These are phyloP conservation scores for Odontomachus brunneus DNA, from an alignment of 1,140 invertebrate genomes.

Conservation along the genomic window DNA sequence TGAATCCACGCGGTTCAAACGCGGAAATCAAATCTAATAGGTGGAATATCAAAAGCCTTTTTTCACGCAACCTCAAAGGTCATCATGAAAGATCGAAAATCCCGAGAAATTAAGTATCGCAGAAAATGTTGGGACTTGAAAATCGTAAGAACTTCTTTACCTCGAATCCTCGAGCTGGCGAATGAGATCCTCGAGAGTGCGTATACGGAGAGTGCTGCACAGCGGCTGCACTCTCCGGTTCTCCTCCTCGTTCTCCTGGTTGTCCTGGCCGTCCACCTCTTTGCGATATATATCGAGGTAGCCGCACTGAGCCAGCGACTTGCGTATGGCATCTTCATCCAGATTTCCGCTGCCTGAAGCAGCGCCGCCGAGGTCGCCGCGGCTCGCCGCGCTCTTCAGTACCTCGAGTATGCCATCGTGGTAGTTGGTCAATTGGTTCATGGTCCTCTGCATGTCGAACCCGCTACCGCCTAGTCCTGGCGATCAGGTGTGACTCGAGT, in stretches of 20 bases:
- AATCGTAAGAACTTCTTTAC: neutral
- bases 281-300: conserved; percentile 87
- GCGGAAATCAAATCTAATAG: too few species aligned
- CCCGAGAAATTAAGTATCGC: neutral
- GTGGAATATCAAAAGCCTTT: too few species aligned
- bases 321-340: conserved; percentile 88
- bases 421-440: conserved; percentile 96
- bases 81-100: neutral
- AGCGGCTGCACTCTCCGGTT: conserved; percentile 89
- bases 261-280: conserved; percentile 87
- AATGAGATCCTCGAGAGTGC: conserved; percentile 96
- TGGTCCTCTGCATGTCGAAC: conserved; percentile 91
- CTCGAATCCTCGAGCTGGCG: conserved; percentile 94
- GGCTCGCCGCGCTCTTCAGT: conserved; percentile 91
- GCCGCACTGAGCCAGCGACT: conserved; percentile 89
- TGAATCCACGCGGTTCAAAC: too few species aligned
- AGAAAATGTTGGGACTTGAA: neutral
- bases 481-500: conserved; percentile 12
- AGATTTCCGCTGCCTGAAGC: conserved; percentile 87
- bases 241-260: conserved; percentile 88
- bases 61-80: too few species aligned
- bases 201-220: conserved; percentile 92
- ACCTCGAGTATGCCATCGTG: conserved; percentile 96
- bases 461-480: conserved; percentile 86
- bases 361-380: conserved; percentile 87